Conservation (phyloP, 2,113 vertebrate species). For the Microcebus ravelobensis region DNA sequence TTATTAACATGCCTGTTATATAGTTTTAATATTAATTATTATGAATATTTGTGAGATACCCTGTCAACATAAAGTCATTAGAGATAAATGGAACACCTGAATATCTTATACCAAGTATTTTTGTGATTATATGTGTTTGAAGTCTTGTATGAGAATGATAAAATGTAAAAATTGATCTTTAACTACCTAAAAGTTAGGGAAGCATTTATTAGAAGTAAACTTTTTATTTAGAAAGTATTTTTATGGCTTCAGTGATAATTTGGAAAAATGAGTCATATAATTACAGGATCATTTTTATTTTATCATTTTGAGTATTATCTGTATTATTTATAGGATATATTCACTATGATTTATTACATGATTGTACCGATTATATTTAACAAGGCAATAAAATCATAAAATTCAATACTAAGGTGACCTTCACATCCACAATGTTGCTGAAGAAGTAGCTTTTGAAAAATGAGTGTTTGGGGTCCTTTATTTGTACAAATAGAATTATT, state of each 20-base stretch:
- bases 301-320: slow-evolving; percentile 72
- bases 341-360: slow-evolving; percentile 71
- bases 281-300: slow-evolving; percentile 73
- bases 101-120: background rate
- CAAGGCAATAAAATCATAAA: slow-evolving; percentile 60
- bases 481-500: background rate
- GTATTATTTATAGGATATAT: slow-evolving; percentile 69
- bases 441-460: slow-evolving; percentile 39
- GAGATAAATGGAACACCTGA: slow-evolving; percentile 12
- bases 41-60: slow-evolving; percentile 23
- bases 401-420: slow-evolving; percentile 68
- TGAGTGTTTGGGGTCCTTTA: background rate
- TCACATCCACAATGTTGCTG: slow-evolving; percentile 19
- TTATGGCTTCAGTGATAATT: slow-evolving; percentile 9
- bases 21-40: slow-evolving; percentile 49
- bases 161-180: slow-evolving; percentile 52
- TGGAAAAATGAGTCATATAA: slow-evolving; percentile 60
- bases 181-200: slow-evolving; percentile 53
- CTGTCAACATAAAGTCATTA: slow-evolving; percentile 38
- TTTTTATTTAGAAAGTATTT: slow-evolving; percentile 56
- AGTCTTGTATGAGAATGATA: slow-evolving; percentile 39
- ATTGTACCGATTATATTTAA: slow-evolving; percentile 71
- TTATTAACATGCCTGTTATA: slow-evolving; percentile 48
- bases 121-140: slow-evolving; percentile 34
- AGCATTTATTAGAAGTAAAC: slow-evolving; percentile 53